Evolutionary conservation across 2,113 vertebrate species (phyloP).

Genomic region (Phalacrocorax pelagicus): DNA sequence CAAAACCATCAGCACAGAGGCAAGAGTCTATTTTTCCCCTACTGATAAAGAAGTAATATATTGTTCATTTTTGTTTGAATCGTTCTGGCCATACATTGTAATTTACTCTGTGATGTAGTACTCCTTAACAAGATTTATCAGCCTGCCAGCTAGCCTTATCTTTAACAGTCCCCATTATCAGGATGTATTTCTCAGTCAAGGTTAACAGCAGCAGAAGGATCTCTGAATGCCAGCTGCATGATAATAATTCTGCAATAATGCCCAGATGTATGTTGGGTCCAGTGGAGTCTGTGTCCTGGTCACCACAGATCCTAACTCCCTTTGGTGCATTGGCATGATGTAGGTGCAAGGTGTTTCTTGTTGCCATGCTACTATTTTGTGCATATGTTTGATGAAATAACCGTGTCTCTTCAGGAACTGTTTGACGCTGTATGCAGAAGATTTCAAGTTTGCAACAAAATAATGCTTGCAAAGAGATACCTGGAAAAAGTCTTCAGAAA

Average conservation of each 20-base stretch:
- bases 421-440: accelerated
- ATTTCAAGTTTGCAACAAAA: neutral
- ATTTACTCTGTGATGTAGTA: conserved; percentile 1
- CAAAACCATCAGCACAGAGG: neutral
- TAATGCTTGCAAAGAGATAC: neutral
- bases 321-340: too few relatives aligned
- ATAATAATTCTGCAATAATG: neutral
- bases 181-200: conserved; percentile 53
- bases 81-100: neutral
- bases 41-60: neutral
- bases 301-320: accelerated
- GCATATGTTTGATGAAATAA: accelerated
- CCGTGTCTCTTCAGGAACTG: neutral
- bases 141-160: conserved; percentile 51
- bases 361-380: neutral
- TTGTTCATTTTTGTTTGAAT: conserved; percentile 23
- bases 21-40: neutral
- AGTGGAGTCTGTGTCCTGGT: accelerated
- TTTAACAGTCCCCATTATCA: conserved; percentile 12
- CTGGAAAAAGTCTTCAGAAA: neutral
- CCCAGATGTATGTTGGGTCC: neutral
- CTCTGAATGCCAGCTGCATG: neutral
- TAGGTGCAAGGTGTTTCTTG: accelerated
- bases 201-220: conserved; percentile 18
- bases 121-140: conserved; percentile 37